Conservation (phyloP, 2,797 vertebrate genomes). For the Perodicticus potto region DNA sequence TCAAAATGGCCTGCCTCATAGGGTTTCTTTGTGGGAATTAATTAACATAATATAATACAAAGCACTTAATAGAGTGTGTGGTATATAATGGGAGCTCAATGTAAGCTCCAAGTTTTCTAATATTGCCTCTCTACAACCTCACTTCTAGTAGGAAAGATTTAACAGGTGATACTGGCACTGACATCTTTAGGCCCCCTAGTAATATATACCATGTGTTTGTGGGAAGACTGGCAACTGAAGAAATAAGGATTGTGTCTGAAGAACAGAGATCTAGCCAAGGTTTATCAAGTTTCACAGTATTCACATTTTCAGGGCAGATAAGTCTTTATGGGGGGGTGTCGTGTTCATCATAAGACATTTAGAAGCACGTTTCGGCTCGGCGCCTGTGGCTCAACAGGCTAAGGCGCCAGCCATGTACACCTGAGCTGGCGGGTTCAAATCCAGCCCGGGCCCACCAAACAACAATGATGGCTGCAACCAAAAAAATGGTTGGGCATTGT, state of each 20-base stretch:
- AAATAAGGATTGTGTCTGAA: not conserved
- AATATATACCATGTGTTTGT: not conserved
- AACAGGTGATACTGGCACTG: not conserved
- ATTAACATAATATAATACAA: conserved; percentile 38
- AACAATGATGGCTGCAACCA: no score
- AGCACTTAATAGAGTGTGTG: not conserved
- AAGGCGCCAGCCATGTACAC: no score
- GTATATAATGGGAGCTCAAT: not conserved
- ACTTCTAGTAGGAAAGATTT: conserved; percentile 6
- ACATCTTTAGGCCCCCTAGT: not conserved
- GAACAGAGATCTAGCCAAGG: not conserved
- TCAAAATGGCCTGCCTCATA: not conserved
- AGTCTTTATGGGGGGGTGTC: not conserved
- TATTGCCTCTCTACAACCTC: not conserved
- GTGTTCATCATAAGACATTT: not conserved
- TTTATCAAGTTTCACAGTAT: not conserved
- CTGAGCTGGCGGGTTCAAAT: no score
- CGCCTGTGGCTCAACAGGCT: no score
- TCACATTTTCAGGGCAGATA: not conserved
- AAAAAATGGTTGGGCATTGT: no score
- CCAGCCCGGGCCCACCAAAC: no score
- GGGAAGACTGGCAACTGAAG: conserved; percentile 6
- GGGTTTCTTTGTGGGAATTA: not conserved
- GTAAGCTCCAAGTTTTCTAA: not conserved
- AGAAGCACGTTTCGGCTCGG: no score